Evolutionary conservation across 1,140 invertebrate species (phyloP).

Genomic region (Megathymus violae): DNA sequence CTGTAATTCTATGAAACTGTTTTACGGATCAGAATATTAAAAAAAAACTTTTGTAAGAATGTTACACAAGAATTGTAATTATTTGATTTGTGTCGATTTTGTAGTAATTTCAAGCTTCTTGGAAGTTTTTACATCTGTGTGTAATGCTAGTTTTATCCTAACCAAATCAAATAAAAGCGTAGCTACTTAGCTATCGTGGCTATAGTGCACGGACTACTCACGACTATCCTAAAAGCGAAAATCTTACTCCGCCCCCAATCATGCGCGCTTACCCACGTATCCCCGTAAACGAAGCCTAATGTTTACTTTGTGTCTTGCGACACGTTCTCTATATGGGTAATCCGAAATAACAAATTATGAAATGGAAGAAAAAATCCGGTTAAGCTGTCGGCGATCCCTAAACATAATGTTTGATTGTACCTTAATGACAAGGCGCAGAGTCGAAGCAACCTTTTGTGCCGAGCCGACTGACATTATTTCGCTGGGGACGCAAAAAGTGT

Average conservation of each 20-base stretch:
- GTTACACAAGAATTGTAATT: too few species aligned
- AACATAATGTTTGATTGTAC: conserved; percentile 81
- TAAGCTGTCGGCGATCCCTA: conserved; percentile 81
- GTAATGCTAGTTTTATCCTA: too few species aligned
- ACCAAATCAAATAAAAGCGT: too few species aligned
- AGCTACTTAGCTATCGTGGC: too few species aligned
- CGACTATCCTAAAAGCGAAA: too few species aligned
- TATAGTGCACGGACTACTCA: too few species aligned
- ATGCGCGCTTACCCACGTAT: conserved; percentile 17
- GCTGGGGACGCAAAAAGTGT: conserved; percentile 41
- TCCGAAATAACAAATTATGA: conserved; percentile 81
- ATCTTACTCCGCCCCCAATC: conserved; percentile 40
- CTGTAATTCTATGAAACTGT: too few species aligned
- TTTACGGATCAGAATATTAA: too few species aligned
- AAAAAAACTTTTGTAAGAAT: too few species aligned
- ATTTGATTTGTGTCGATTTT: too few species aligned
- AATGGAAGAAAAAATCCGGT: conserved; percentile 77
- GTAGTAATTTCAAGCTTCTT: too few species aligned
- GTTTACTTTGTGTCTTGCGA: conserved; percentile 78
- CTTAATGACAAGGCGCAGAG: conserved; percentile 81
- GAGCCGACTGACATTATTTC: conserved; percentile 65
- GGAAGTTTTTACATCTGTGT: too few species aligned
- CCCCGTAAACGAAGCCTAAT: conserved; percentile 47
- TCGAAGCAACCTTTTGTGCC: conserved; percentile 72
- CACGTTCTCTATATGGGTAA: conserved; percentile 67